phyloP scores from a whole-genome alignment of 2,113 vertebrate genomes.

The Hypanus sabinus region DNA sequence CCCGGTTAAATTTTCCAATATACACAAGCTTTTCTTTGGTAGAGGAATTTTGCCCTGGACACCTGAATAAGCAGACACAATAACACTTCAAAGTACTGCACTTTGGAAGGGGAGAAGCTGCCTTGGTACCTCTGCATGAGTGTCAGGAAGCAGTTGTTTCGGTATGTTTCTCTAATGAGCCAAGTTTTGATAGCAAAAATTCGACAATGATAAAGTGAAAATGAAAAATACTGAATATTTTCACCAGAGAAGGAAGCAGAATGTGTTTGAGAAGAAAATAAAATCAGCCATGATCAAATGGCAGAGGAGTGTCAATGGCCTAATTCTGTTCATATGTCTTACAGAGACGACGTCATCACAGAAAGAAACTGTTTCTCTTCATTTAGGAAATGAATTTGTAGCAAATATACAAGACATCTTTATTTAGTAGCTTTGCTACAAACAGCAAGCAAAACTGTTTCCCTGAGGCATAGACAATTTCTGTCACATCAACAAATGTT shows the following conservation, averaged over 20 bases:
- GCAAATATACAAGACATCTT: background rate
- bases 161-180: background rate
- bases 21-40: background rate
- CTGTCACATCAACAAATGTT: background rate
- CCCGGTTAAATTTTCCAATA: background rate
- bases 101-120: background rate
- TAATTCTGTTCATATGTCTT: no score
- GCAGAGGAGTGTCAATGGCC: no score
- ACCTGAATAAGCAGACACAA: background rate
- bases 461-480: background rate
- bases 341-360: no score
- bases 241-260: no score
- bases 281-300: no score
- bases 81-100: background rate
- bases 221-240: no score
- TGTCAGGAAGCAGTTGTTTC: background rate
- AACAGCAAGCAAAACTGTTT: background rate
- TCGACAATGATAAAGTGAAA: background rate
- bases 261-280: no score
- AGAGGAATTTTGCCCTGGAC: background rate
- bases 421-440: background rate
- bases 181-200: background rate
- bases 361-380: no score
- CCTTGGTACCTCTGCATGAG: background rate
- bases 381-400: background rate